Evolutionary conservation across 2,113 vertebrate genomes (phyloP).

Genomic region (Sapajus apella): DNA sequence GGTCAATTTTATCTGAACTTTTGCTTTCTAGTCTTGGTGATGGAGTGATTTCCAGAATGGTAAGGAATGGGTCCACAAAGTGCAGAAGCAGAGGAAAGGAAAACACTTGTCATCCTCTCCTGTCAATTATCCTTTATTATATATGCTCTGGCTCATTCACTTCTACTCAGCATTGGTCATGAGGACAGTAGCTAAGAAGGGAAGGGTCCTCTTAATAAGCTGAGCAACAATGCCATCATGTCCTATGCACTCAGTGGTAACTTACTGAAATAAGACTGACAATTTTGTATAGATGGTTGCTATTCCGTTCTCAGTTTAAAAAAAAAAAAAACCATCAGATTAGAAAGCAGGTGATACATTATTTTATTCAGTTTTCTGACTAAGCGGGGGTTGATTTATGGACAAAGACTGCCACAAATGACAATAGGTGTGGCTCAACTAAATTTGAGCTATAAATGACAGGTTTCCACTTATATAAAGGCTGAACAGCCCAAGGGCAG

Average conservation of each 20-base stretch:
- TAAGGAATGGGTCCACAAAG: background rate
- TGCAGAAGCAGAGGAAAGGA: background rate
- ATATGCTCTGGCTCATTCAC: background rate
- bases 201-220: background rate
- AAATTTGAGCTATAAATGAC: background rate
- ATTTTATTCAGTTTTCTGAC: background rate
- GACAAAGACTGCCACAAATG: background rate
- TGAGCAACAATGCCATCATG: background rate
- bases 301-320: background rate
- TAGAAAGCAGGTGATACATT: background rate
- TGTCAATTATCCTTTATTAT: background rate
- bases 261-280: background rate
- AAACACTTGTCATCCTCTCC: background rate
- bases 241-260: background rate
- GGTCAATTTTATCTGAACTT: background rate
- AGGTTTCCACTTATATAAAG: background rate
- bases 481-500: background rate
- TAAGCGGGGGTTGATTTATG: background rate
- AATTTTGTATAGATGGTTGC: background rate
- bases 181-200: background rate
- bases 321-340: background rate
- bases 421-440: background rate
- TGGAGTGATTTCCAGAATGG: background rate
- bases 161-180: fast-evolving
- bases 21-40: background rate